phyloP scores from a whole-genome alignment of 2,113 vertebrate genomes.

The Xiphophorus hellerii region DNA sequence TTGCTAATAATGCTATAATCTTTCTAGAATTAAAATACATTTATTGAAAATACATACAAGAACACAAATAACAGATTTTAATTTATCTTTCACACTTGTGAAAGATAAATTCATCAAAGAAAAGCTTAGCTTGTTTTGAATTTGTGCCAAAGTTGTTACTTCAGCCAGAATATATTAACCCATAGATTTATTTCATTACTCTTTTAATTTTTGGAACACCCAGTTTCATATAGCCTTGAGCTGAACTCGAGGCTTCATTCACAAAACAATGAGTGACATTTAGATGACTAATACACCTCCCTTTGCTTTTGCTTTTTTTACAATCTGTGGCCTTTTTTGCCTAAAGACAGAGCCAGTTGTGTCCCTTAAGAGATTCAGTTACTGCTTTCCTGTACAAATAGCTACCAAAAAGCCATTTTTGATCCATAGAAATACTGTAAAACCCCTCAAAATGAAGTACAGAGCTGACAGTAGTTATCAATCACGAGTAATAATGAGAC shows the following conservation, averaged over 20 bases:
- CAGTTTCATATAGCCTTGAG: background rate
- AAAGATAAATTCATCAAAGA: background rate
- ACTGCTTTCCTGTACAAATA: background rate
- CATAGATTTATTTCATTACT: background rate
- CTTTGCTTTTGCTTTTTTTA: background rate
- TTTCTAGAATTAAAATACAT: no score
- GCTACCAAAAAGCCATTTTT: slow-evolving; percentile 19
- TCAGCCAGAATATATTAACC: background rate
- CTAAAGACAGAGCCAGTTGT: background rate
- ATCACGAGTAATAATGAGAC: slow-evolving; percentile 35
- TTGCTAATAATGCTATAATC: no score
- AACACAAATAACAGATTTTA: no score
- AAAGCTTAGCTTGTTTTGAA: background rate
- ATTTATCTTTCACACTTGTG: no score
- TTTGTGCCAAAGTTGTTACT: background rate
- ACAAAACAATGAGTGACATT: slow-evolving; percentile 5
- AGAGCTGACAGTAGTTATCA: slow-evolving; percentile 44
- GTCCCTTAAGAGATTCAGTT: background rate
- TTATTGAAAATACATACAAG: no score
- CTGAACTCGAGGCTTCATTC: slow-evolving; percentile 4
- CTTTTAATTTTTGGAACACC: background rate
- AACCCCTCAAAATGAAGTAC: slow-evolving; percentile 11
- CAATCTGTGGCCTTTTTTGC: background rate
- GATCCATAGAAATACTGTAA: slow-evolving; percentile 14
- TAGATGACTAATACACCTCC: background rate